Base-by-base conservation (phyloP, 2,797 vertebrate genomes). In the Coccyzus lansbergi region DNA sequence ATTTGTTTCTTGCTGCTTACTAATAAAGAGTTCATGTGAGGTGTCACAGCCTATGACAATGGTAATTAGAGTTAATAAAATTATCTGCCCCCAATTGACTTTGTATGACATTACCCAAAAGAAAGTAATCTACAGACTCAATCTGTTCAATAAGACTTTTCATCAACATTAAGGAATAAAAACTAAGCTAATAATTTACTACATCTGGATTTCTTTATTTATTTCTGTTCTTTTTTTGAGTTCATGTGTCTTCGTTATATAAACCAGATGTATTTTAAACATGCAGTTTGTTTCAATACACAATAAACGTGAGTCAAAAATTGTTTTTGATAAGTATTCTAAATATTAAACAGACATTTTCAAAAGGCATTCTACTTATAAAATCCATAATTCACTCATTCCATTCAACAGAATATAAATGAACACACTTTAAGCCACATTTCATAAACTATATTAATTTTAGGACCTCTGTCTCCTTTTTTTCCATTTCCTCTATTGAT, bases 381-480 rank as follows among this genome's bases (percentile, higher is more conserved):
- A 89, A 96, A 83, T 94, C 52, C 48, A 33, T 63, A 12, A 93
- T 95, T 92, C 84, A 55, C 24, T 92, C 89, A 77, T 89, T 97
- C 38, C 34, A 93, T 38, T 78, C 51, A 86, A 64, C 24, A 75
- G 7, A 74, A 20, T 85, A 91, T 91, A 96, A 95, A 90, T 84
- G 36, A 86, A 86, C 22, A 62, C 13, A 18, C 24, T 88, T 94
- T 80, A 92, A 96, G 71, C 40, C 74, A 92, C 31, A 91, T 96
- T 97, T 96, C 67, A 96, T 8, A 63, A 59, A 62, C 22, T 82
- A n/a, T 94, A 93, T 96, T 97, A 87, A 95, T 96, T 96, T 95
- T 68, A 93, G 83, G 52, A 92, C 36, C 4, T 13, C 4, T 92
- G 44, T 85, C 58, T 96, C 60, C 48, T 95, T 95, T 96, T 95